These are phyloP conservation scores for Melipona beecheii DNA, from an alignment of 2,888 invertebrate genomes.

Conservation along the genomic window DNA sequence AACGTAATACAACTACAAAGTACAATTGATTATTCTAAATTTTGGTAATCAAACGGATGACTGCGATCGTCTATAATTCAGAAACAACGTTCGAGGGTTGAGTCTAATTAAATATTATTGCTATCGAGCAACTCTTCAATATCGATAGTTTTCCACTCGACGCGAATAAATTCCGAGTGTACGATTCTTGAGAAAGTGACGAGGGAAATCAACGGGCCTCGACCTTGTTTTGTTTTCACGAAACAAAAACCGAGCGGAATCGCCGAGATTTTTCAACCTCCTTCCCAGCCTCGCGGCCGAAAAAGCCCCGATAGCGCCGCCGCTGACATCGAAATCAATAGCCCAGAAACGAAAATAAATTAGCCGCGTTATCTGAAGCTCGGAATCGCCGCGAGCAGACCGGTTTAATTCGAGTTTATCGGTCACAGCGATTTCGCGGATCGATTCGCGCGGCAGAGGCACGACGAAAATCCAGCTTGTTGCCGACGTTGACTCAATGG, in stretches of 20 bases:
- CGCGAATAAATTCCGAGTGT: background rate
- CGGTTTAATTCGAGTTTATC: slow-evolving; percentile 29
- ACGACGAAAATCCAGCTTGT: background rate
- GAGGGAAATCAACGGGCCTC: background rate
- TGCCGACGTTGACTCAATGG: slow-evolving; percentile 2
- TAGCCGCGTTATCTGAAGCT: slow-evolving; percentile 20
- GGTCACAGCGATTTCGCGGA: slow-evolving; percentile 10
- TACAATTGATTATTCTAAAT: too few relatives aligned
- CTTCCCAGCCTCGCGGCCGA: background rate
- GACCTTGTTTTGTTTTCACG: too few relatives aligned
- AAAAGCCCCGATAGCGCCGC: background rate
- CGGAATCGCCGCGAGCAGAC: slow-evolving; percentile 6
- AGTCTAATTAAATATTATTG: too few relatives aligned
- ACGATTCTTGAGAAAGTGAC: background rate
- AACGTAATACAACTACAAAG: background rate
- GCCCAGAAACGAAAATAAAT: slow-evolving; percentile 29
- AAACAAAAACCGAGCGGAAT: background rate
- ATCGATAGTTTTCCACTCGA: background rate
- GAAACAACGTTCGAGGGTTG: too few relatives aligned
- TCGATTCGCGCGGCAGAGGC: background rate
- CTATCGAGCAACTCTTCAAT: too few relatives aligned
- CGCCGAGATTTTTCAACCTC: background rate
- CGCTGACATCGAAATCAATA: slow-evolving; percentile 16
- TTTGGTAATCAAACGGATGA: too few relatives aligned
- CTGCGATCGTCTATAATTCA: too few relatives aligned